Percentiles rank a stretch among this genome's conserved stretches.
These are phyloP conservation scores for Lophotriccus pileatus DNA, from an alignment of 2,797 vertebrate genomes.

Conservation along the genomic window DNA sequence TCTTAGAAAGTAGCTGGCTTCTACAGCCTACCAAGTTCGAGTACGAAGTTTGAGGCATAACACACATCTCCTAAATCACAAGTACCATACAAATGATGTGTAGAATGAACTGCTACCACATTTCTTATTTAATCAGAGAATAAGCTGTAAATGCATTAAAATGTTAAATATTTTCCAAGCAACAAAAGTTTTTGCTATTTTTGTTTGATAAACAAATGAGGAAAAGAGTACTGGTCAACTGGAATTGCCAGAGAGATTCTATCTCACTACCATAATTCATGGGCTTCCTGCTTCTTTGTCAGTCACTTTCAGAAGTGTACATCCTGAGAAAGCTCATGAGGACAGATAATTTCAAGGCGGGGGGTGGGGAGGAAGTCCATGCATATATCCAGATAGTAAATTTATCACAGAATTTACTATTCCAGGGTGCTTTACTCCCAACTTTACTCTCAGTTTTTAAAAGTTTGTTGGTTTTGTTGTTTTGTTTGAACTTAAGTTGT, in stretches of 20 bases:
- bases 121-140: not conserved
- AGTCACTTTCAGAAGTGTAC: not conserved
- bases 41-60: not conserved
- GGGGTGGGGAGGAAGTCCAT: not conserved
- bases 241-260: not conserved
- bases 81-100: not conserved
- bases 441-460: not conserved
- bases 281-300: not conserved
- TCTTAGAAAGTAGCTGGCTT: not conserved
- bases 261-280: not conserved
- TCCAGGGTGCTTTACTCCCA: not conserved
- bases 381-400: not conserved
- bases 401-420: not conserved
- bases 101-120: not conserved
- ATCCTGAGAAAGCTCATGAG: not conserved
- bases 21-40: not conserved
- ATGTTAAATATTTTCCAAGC: not conserved
- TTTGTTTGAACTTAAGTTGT: not conserved
- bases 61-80: not conserved
- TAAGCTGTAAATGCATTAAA: not conserved
- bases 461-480: not conserved
- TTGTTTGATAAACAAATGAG: not conserved
- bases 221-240: not conserved
- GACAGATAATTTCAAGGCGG: not conserved
- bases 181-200: not conserved